These are phyloP conservation scores for Sus scrofa DNA, from an alignment of 2,113 vertebrate species.

Conservation along the genomic window T2T-Sscrofa CM000817.6:33511501-33512000, in stretches of 20 bases:
- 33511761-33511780: background rate
- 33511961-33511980: background rate
- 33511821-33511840: background rate
- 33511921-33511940: background rate
- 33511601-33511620: too few species aligned
- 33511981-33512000: background rate
- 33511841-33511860: background rate
- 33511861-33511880: background rate
- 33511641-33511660: background rate
- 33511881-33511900: too few species aligned
- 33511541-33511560: too few species aligned
- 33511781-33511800: background rate
- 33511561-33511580: too few species aligned
- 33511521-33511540: too few species aligned
- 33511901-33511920: background rate
- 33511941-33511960: slow-evolving; percentile 32
- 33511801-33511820: background rate
- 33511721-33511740: background rate
- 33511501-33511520: too few species aligned
- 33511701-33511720: background rate
- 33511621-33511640: background rate
- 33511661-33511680: background rate
- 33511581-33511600: too few species aligned
- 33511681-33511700: background rate
- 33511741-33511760: background rate